A percentile compares a stretch with the other conserved stretches of the same genome.
Conservation (phyloP, 2,113 vertebrate species). For the Alexandromys fortis region DNA sequence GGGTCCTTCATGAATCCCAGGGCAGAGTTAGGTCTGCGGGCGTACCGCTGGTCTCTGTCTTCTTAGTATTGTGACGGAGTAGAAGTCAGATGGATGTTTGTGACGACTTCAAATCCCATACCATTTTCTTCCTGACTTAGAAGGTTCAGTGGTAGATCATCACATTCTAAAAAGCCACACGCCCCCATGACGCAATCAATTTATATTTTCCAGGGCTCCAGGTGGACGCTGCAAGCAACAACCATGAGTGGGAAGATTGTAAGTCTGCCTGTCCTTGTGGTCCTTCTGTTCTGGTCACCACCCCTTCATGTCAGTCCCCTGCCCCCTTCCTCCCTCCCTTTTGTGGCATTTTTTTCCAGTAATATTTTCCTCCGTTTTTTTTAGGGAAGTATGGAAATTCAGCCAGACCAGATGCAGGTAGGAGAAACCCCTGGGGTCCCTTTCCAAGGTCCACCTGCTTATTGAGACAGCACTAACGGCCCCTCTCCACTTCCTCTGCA, state of each 20-base stretch:
- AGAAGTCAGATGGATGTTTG: not conserved
- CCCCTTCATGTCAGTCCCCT: not conserved
- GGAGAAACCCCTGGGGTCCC: not conserved
- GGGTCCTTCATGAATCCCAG: not conserved
- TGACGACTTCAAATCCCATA: not conserved
- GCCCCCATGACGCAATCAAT: not conserved
- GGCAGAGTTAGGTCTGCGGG: rapidly evolving
- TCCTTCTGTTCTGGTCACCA: not conserved
- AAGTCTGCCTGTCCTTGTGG: slow-evolving; percentile 77
- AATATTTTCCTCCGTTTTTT: slow-evolving; percentile 45
- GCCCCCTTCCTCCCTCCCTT: not conserved
- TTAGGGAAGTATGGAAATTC: slow-evolving; percentile 90
- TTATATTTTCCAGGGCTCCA: slow-evolving; percentile 89
- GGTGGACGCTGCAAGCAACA: slow-evolving; percentile 97
- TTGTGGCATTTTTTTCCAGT: not conserved
- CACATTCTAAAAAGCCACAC: not conserved
- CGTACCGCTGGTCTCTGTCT: not conserved
- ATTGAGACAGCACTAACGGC: not conserved
- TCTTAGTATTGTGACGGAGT: not conserved
- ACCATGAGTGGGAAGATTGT: slow-evolving; percentile 94
- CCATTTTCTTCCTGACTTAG: not conserved
- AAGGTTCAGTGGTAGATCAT: not conserved
- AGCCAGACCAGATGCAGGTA: slow-evolving; percentile 99
- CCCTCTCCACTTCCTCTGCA: slow-evolving; percentile 68
- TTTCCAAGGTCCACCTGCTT: not conserved